Evolutionary conservation across 2,888 invertebrate species (phyloP), one percentile per base, ranked within the genome.

Genomic region (Rutpela maculata): DNA sequence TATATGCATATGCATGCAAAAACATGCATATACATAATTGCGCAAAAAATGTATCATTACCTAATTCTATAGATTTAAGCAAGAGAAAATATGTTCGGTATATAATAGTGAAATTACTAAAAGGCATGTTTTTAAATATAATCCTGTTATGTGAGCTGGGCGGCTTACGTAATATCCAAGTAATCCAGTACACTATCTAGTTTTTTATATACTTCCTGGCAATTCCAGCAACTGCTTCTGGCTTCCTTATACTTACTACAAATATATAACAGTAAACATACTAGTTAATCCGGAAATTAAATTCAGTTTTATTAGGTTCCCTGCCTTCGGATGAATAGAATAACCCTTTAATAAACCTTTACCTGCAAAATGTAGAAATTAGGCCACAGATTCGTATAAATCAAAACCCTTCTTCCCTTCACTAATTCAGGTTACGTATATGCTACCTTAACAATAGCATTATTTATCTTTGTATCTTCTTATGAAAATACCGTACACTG

Each of bases 371-470:
- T 80, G 67, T 81, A 73, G 60, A 70, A 70, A 70, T 70, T 70
- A 70, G 78, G 78, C 77, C 79, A 56, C 68, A 60, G 50, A 66
- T 77, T 77, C 77, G 79, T 75, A 81, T 82, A 82, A 82, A 81
- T 82, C 79, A 69, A 4, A 77, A 67, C 66, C 75, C 74, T 69
- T 70, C 57, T 67, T 78, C 75, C 78, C 77, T 81, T 81, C 82
- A 80, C 80, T 82, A 81, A 82, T 82, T 81, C 82, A 82, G 81
- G 82, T 83, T 81, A 81, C 81, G 78, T 78, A 75, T 9, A 35
- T 35, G 9, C 74, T 38, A 66, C n/a, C 56, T 56, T 75, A 35
- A 79, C 82, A 82, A 83, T 82, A 76, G 79, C 71, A 56, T 78
- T 80, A 81, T 81, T 83, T 82, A 83, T 81, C 81, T 59, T 17